Evolutionary conservation across 1,140 invertebrate species (phyloP).

Genomic region (Lepidurus couesii): DNA sequence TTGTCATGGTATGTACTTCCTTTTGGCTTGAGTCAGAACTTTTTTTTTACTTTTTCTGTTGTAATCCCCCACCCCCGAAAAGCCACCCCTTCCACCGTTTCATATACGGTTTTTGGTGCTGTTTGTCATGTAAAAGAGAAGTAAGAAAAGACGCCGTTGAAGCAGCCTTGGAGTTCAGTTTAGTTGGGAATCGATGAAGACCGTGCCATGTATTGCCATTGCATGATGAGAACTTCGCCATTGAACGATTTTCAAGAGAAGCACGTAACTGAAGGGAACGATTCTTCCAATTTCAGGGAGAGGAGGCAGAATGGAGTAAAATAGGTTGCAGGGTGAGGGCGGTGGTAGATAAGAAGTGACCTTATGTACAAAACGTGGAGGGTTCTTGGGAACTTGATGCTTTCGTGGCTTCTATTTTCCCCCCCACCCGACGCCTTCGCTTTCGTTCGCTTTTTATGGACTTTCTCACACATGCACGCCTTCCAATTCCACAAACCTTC

Average conservation of each 20-base stretch:
- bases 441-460: neutral
- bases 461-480: constrained; percentile 5
- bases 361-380: neutral
- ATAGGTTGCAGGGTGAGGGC: neutral
- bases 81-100: neutral
- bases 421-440: neutral
- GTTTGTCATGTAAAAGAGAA: constrained; percentile 14
- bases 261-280: neutral
- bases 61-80: neutral
- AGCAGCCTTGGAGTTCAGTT: neutral
- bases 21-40: neutral
- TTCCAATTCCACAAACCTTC: neutral
- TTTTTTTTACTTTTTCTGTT: neutral
- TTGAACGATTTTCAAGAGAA: neutral
- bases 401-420: neutral
- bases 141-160: neutral
- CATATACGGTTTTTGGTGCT: neutral
- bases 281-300: constrained; percentile 12
- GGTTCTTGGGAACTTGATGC: neutral
- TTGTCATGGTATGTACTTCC: neutral
- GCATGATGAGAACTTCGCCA: constrained; percentile 9
- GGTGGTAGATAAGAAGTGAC: neutral
- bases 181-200: neutral
- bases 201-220: constrained; percentile 9
- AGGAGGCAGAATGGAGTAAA: neutral